Evolutionary conservation across 2,888 invertebrate genomes (phyloP), one percentile per base, ranked within the genome.

Genomic region (Mycogona germanica): DNA sequence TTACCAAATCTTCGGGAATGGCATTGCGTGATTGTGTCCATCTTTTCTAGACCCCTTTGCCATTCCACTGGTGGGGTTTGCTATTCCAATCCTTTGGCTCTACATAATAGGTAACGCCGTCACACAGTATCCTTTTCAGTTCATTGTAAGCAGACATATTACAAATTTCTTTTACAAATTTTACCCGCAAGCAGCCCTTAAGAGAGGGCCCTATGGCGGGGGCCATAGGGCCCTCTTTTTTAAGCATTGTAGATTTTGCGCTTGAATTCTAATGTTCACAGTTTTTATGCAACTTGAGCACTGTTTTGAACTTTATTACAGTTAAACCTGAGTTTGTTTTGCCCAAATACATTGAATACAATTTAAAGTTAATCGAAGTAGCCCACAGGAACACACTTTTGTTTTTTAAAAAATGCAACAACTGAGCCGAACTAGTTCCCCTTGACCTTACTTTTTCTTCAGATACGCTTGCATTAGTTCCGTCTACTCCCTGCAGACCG

Each of bases 401-500:
- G 17, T 21, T 5, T 38, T 38, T 38, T 38, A 3, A 38, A 38
- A 21, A 3, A 19, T 7, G 17, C 17, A 5, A 38, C 38, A 38
- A 23, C 3, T 40, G 41, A 21, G 25, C 25, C 12, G 4, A 38
- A n/a, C n/a, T 38, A 38, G 21, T 38, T 38, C 4, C 21, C 5
- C 17, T 17, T 38, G 5, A 5, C 21, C 3, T 38, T 7, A 41
- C 21, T 41, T 41, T 41, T 41, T 41, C 42, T 51, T 55, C 68
- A 80, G 79, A 71, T 81, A 80, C 66, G 67, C 95, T 57, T 98
- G 97, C 68, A 96, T 97, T 58, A 84, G 88, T 67, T 87, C 91
- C 7, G 97, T 98, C 1, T 98, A 93, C 66, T 80, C 86, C 29
- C 73, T 97, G 65, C 96, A 95, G 1, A 87, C 96, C 0, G 92